Conservation (phyloP, 2,888 invertebrate species). For the Xiphydria camelus region DNA sequence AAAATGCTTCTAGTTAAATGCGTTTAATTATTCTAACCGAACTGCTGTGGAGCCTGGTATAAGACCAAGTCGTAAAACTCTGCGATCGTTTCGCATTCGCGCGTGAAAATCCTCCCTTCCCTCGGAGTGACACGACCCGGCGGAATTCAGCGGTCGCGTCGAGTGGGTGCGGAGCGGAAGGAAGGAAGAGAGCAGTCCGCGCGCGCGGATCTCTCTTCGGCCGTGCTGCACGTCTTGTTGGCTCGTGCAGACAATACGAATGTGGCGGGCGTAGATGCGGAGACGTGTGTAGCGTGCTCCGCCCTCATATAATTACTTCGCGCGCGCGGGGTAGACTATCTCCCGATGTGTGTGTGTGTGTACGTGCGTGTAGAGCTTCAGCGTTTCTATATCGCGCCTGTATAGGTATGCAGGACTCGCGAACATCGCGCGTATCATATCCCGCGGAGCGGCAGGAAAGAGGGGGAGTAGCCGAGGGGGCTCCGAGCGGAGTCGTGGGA, state of each 20-base stretch:
- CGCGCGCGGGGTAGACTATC: slow-evolving; percentile 20
- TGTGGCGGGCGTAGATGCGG: slow-evolving; percentile 32
- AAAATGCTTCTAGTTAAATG: no score
- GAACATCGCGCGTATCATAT: not conserved
- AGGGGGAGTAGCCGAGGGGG: slow-evolving; percentile 25
- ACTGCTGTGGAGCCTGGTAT: no score
- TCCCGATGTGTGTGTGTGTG: slow-evolving; percentile 9
- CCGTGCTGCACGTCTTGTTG: slow-evolving; percentile 31
- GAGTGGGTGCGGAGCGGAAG: no score
- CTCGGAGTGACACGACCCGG: no score
- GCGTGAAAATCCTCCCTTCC: no score
- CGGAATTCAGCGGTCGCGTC: no score
- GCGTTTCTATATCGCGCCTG: not conserved
- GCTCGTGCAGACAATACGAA: slow-evolving; percentile 25
- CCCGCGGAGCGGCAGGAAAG: no score
- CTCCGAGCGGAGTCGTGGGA: slow-evolving; percentile 30
- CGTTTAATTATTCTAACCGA: no score
- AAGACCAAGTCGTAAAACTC: no score
- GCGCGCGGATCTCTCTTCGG: not conserved
- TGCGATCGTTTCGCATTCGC: no score
- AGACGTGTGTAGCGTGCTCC: slow-evolving; percentile 43
- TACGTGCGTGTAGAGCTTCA: slow-evolving; percentile 10
- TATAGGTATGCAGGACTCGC: not conserved
- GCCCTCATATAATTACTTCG: slow-evolving; percentile 52
- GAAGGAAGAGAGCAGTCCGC: no score